Conservation (phyloP, 1,140 invertebrate genomes). For the Idris sp. region DNA sequence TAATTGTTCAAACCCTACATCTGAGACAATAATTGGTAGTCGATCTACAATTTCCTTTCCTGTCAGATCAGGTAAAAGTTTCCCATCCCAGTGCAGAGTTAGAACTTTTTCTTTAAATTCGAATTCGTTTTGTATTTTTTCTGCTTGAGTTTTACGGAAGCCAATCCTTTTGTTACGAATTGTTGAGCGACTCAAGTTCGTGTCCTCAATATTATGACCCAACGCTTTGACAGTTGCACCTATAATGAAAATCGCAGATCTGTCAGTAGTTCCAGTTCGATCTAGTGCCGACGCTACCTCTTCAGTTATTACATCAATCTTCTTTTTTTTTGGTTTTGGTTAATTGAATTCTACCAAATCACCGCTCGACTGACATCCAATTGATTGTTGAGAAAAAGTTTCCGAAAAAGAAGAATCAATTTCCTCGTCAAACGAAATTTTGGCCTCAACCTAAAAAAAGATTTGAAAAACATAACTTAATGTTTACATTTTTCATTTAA, state of each 20-base stretch:
- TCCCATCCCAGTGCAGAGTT: constrained; percentile 6
- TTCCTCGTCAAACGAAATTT: too few relatives aligned
- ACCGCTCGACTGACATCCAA: too few relatives aligned
- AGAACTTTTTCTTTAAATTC: constrained; percentile 13
- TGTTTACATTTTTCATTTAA: too few relatives aligned
- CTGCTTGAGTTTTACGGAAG: constrained; percentile 9
- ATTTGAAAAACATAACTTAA: too few relatives aligned
- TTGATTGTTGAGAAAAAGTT: too few relatives aligned
- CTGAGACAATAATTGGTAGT: constrained; percentile 13
- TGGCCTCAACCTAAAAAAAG: too few relatives aligned
- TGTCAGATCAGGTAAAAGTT: constrained; percentile 16
- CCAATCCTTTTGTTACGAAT: neutral
- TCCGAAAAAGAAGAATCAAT: too few relatives aligned
- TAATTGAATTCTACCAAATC: too few relatives aligned
- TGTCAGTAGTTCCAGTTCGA: constrained; percentile 1
- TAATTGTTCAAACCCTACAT: constrained; percentile 5
- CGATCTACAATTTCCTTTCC: constrained; percentile 8
- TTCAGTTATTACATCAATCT: constrained; percentile 6
- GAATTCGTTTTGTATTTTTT: constrained; percentile 10
- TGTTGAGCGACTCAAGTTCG: constrained; percentile 1
- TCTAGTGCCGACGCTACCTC: constrained; percentile 13
- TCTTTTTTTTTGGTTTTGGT: too few relatives aligned
- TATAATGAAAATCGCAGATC: constrained; percentile 7
- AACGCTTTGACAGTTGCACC: constrained; percentile 7
- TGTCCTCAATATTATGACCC: constrained; percentile 11